Evolutionary conservation across 1,140 invertebrate species (phyloP).

Genomic region (Polypedilum pembai): DNA sequence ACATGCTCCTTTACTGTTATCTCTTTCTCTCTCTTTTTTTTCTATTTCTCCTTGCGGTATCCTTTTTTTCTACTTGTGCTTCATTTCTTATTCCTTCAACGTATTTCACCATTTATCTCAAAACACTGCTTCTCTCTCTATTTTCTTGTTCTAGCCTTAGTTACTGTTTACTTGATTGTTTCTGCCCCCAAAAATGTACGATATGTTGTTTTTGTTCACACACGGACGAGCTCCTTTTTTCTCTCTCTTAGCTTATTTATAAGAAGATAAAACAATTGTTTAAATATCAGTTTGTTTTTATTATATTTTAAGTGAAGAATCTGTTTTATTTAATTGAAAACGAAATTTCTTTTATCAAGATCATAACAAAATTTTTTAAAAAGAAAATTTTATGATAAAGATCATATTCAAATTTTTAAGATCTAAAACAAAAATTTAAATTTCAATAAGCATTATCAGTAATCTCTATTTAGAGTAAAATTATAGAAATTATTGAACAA

Average conservation of each 20-base stretch:
- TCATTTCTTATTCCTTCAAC: constrained; percentile 12
- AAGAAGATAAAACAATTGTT: too few species aligned
- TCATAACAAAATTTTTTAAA: too few species aligned
- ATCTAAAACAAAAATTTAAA: too few species aligned
- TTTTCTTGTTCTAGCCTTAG: background rate
- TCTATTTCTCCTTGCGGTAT: constrained; percentile 11
- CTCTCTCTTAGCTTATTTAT: background rate
- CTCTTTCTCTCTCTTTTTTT: background rate
- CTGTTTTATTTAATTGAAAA: too few species aligned
- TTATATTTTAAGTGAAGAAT: too few species aligned
- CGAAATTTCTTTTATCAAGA: too few species aligned
- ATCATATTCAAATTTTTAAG: too few species aligned
- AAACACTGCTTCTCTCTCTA: background rate
- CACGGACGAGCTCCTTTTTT: background rate
- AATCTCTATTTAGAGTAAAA: too few species aligned
- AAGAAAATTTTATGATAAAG: too few species aligned
- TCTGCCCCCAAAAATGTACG: background rate
- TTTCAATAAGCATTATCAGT: too few species aligned
- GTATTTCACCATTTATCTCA: constrained; percentile 27
- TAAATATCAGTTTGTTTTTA: too few species aligned
- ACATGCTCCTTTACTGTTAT: constrained; percentile 13
- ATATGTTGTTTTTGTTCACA: background rate
- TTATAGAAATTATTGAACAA: too few species aligned
- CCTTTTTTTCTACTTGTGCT: background rate
- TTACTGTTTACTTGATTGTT: background rate